Evolutionary conservation across 2,888 invertebrate species (phyloP).

Genomic region (Hololepta plana): DNA sequence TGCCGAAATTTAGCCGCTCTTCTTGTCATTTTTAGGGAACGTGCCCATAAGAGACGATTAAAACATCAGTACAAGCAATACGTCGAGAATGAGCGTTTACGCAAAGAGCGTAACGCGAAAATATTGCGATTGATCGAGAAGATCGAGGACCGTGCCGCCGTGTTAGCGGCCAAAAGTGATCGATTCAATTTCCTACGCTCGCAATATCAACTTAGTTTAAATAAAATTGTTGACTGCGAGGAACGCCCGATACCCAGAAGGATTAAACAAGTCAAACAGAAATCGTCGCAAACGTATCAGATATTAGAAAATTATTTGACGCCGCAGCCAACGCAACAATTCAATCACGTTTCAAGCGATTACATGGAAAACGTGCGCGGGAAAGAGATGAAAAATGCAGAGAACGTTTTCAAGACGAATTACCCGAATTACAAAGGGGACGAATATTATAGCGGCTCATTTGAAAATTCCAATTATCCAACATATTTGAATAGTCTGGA

Average conservation of each 20-base stretch:
- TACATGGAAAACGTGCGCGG: too few relatives aligned
- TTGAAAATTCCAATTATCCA: too few relatives aligned
- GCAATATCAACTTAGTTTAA: constrained; percentile 19
- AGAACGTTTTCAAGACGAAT: too few relatives aligned
- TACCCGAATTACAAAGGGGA: too few relatives aligned
- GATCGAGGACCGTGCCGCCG: constrained; percentile 36
- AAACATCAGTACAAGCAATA: constrained; percentile 30
- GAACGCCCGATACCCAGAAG: constrained; percentile 6
- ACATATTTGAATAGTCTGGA: too few relatives aligned
- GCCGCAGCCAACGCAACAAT: too few relatives aligned
- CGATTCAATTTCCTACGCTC: constrained; percentile 31
- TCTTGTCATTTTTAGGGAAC: constrained; percentile 22
- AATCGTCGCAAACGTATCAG: too few relatives aligned
- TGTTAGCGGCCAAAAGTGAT: constrained; percentile 39
- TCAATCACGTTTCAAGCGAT: too few relatives aligned
- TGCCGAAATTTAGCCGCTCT: too few relatives aligned
- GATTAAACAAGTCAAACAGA: constrained; percentile 3
- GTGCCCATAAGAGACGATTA: constrained; percentile 22
- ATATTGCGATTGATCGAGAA: constrained; percentile 36
- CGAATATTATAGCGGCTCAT: too few relatives aligned
- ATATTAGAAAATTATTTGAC: too few relatives aligned
- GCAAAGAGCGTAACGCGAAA: constrained; percentile 39
- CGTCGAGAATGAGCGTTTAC: constrained; percentile 36
- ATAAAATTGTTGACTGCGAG: constrained; percentile 11
- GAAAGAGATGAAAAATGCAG: too few relatives aligned